Evolutionary conservation across 2,113 vertebrate species (phyloP).

Genomic region (Puma concolor): DNA sequence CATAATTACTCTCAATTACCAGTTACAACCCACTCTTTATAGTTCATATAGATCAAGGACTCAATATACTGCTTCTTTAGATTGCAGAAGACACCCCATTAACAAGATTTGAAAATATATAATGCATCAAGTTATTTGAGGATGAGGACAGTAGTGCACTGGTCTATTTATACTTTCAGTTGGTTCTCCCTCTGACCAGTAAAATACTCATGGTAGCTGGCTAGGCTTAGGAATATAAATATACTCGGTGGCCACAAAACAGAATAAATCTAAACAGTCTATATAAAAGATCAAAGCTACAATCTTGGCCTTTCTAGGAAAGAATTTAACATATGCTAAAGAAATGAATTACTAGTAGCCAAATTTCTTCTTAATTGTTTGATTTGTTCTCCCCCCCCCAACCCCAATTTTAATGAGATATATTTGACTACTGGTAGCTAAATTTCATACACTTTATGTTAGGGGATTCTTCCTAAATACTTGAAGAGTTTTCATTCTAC

Average conservation of each 20-base stretch:
- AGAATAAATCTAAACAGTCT: not conserved
- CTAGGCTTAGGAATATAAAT: slow-evolving; percentile 26
- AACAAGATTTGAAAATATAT: not conserved
- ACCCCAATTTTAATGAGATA: not conserved
- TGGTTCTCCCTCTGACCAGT: slow-evolving; percentile 20
- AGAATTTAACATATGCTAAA: not conserved
- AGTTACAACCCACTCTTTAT: not conserved
- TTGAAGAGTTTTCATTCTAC: slow-evolving; percentile 34
- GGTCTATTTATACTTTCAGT: not conserved
- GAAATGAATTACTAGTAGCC: not conserved
- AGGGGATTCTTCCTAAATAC: slow-evolving; percentile 24
- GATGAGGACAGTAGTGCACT: not conserved
- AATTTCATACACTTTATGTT: slow-evolving; percentile 28
- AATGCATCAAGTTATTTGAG: slow-evolving; percentile 4
- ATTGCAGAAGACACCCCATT: not conserved
- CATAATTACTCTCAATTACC: slow-evolving; percentile 25
- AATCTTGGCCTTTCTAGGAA: not conserved
- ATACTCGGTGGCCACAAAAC: not conserved
- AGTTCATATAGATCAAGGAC: slow-evolving; percentile 4
- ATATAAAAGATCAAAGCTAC: not conserved
- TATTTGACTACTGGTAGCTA: not conserved
- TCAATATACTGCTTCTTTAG: slow-evolving; percentile 1
- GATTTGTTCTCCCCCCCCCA: not conserved
- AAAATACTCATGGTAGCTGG: not conserved
- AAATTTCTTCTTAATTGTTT: not conserved